A percentile compares a stretch with the other conserved stretches of the same genome.
These are phyloP conservation scores for Furcula furcula DNA, from an alignment of 2,888 invertebrate species.

Conservation along the genomic window DNA sequence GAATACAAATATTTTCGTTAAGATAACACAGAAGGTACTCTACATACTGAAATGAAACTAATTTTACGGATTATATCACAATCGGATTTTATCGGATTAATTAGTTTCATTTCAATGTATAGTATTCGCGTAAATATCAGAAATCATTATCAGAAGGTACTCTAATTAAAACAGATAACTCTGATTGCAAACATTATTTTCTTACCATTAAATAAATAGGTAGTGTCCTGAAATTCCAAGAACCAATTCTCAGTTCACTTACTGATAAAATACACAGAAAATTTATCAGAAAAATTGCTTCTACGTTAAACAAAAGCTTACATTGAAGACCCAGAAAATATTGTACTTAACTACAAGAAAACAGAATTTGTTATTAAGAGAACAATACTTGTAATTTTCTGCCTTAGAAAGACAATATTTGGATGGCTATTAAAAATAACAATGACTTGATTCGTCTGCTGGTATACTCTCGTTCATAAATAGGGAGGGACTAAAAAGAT, in stretches of 20 bases:
- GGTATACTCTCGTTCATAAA: conserved; percentile 1
- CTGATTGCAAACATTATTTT: background rate
- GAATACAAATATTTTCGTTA: background rate
- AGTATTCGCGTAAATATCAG: no score
- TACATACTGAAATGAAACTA: no score
- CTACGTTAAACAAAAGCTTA: background rate
- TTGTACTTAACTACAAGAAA: background rate
- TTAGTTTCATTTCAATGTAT: no score
- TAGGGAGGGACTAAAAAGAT: no score
- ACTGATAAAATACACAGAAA: no score
- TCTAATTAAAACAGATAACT: background rate
- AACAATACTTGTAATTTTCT: conserved; percentile 8
- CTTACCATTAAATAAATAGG: background rate
- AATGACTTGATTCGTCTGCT: conserved; percentile 3
- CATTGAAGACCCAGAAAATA: background rate
- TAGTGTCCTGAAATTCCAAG: background rate
- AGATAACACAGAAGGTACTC: no score
- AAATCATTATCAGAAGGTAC: no score
- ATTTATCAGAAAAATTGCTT: background rate
- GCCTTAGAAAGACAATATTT: background rate
- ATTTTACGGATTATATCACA: no score
- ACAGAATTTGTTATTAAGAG: conserved; percentile 5
- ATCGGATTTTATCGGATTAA: no score
- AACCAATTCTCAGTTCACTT: background rate
- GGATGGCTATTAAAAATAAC: background rate